These are phyloP conservation scores for Lutjanus campechanus DNA, from an alignment of 2,797 vertebrate genomes.

Conservation along the genomic window DNA sequence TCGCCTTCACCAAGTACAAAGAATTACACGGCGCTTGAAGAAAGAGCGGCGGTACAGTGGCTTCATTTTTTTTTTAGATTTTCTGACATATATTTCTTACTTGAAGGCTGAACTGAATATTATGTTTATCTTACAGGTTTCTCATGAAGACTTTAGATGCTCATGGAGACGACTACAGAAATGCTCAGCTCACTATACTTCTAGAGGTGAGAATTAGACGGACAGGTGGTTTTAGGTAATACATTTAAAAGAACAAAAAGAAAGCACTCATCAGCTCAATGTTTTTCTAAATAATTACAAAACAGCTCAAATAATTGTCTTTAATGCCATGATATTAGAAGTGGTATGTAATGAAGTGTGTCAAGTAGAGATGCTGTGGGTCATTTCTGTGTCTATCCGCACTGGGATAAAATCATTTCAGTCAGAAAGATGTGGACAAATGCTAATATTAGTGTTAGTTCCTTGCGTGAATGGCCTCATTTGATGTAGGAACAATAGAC, in stretches of 20 bases:
- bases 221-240: neutral
- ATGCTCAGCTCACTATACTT: conserved; percentile 89
- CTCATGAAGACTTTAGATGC: conserved; percentile 92
- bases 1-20: conserved; percentile 92
- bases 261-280: neutral
- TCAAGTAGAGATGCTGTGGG: too few species aligned
- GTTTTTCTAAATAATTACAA: neutral
- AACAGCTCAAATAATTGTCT: neutral
- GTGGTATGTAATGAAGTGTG: neutral
- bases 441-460: neutral
- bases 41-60: conserved; percentile 90
- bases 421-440: neutral
- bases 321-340: neutral
- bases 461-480: neutral
- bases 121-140: conserved; percentile 83
- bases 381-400: neutral
- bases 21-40: conserved; percentile 90
- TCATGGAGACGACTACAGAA: conserved; percentile 92
- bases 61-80: neutral
- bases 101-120: conserved; percentile 8
- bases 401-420: neutral
- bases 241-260: neutral
- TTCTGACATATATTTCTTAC: neutral
- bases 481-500: neutral
- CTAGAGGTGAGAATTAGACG: conserved; percentile 86